Conservation (phyloP, 2,797 vertebrate species). For the Meriones psammophilus region DNA sequence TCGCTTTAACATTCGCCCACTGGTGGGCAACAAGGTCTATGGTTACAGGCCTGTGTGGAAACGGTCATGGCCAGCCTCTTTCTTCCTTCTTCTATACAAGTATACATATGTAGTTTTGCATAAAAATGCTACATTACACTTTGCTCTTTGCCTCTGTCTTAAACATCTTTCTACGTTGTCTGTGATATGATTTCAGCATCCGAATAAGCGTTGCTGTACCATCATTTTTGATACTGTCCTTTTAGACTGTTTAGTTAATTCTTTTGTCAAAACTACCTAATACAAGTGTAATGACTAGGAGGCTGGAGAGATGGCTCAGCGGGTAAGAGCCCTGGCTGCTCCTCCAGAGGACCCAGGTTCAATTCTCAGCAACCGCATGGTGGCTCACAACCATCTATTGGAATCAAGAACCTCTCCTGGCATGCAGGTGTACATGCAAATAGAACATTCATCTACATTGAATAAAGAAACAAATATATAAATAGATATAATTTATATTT, state of each 20-base stretch:
- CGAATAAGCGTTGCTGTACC: neutral
- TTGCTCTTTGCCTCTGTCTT: neutral
- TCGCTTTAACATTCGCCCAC: neutral
- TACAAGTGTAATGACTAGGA: neutral
- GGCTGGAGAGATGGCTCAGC: too few species aligned
- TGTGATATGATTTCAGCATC: slow-evolving; percentile 53
- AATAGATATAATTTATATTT: too few species aligned
- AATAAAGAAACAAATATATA: too few species aligned
- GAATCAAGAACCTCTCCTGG: too few species aligned
- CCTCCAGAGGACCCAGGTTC: too few species aligned
- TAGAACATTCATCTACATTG: too few species aligned
- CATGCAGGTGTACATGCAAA: too few species aligned
- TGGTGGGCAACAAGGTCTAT: neutral
- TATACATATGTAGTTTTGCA: neutral
- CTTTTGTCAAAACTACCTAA: neutral
- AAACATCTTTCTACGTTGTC: neutral
- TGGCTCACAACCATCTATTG: too few species aligned
- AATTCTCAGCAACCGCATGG: too few species aligned
- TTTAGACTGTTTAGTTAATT: slow-evolving; percentile 6
- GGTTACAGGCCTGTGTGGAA: neutral
- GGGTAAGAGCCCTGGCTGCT: too few species aligned
- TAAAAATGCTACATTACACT: neutral
- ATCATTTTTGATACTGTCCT: slow-evolving; percentile 56
- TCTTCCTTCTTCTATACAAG: neutral
- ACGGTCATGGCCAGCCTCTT: neutral